A percentile compares a stretch with the other conserved stretches of the same genome.
Evolutionary conservation across 37 sponge, comb jelly and placozoan species (phyloP).

Genomic region (Agelas oroides): DNA sequence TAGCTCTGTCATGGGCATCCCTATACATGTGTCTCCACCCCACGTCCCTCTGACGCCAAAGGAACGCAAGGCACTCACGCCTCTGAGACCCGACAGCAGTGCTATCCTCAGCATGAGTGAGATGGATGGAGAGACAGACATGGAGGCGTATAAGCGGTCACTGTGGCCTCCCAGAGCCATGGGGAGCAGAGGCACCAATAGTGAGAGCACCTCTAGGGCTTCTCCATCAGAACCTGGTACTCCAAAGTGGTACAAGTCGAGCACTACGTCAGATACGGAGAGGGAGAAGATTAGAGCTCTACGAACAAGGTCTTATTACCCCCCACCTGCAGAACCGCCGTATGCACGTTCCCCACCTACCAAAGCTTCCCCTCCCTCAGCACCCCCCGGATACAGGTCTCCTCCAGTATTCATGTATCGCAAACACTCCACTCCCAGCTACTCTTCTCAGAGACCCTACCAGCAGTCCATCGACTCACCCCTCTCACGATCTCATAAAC

Average conservation of each 20-base stretch:
- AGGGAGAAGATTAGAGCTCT: constrained; percentile 21
- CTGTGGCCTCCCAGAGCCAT: no score
- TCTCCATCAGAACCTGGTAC: neutral
- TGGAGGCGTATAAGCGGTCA: neutral
- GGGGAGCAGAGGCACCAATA: neutral
- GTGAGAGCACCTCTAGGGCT: neutral
- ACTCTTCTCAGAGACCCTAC: no score
- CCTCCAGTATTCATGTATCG: constrained; percentile 23
- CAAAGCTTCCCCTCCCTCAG: neutral
- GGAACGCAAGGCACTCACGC: constrained; percentile 54
- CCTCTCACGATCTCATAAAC: no score
- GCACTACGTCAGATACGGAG: constrained; percentile 49
- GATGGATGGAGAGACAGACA: constrained; percentile 32
- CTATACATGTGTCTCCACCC: neutral
- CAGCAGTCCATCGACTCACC: no score
- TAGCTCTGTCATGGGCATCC: constrained; percentile 11
- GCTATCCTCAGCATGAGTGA: constrained; percentile 49
- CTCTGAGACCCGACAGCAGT: constrained; percentile 39
- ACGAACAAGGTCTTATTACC: neutral
- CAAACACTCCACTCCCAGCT: neutral
- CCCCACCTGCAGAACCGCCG: neutral
- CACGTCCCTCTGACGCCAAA: constrained; percentile 44
- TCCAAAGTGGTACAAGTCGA: constrained; percentile 61
- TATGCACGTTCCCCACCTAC: neutral
- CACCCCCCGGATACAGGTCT: constrained; percentile 7